Percentiles rank a stretch among this genome's conserved stretches.
Evolutionary conservation across 2,888 invertebrate species (phyloP).

Genomic region (Dicyrtomina minuta): DNA sequence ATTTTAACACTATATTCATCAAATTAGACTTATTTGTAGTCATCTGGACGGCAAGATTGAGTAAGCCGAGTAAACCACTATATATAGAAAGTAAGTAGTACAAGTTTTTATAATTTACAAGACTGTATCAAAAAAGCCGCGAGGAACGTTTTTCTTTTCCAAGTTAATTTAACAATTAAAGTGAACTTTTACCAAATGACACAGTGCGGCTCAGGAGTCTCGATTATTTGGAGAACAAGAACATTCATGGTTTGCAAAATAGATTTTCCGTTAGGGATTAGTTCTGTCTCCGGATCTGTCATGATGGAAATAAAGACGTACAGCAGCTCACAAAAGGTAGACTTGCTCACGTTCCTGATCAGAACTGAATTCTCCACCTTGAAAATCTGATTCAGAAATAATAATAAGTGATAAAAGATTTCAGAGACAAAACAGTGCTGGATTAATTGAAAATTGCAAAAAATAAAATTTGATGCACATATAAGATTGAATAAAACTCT

Average conservation of each 20-base stretch:
- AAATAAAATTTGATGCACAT: not conserved
- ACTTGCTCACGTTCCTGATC: not conserved
- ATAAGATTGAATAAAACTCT: no score
- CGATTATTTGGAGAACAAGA: not conserved
- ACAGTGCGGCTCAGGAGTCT: not conserved
- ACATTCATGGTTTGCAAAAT: not conserved
- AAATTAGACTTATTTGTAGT: not conserved
- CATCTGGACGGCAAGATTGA: not conserved
- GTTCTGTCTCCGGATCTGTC: not conserved
- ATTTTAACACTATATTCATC: not conserved
- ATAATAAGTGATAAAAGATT: no score
- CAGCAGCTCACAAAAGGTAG: not conserved
- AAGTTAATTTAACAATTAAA: no score
- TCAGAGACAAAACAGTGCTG: no score
- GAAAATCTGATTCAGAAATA: not conserved
- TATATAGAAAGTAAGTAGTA: no score
- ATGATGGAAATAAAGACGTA: not conserved
- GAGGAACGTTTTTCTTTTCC: no score
- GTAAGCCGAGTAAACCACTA: not conserved
- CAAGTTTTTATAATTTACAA: no score
- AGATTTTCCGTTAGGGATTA: not conserved
- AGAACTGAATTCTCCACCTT: not conserved
- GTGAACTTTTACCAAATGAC: conserved; percentile 1
- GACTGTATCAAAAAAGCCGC: no score
- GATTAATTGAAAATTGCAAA: no score